A percentile compares a stretch with the other conserved stretches of the same genome.
These are phyloP conservation scores for Nysson spinosus DNA, from an alignment of 2,888 invertebrate genomes.

Conservation along the genomic window DNA sequence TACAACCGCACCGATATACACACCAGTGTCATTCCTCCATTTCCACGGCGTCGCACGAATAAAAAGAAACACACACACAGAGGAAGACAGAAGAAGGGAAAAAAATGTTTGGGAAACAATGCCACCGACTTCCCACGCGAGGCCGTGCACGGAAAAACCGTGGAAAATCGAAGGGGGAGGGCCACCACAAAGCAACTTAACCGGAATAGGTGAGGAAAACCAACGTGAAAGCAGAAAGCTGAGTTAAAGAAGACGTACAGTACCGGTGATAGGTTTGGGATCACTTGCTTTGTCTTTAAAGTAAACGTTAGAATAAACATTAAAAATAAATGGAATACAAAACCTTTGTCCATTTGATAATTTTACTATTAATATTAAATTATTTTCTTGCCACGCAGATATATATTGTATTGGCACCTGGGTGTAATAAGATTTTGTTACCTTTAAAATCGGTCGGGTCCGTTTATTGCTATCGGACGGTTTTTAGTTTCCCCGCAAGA, in stretches of 20 bases:
- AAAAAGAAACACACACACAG: neutral
- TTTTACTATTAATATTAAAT: no score
- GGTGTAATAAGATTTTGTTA: no score
- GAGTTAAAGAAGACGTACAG: constrained; percentile 3
- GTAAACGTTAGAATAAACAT: no score
- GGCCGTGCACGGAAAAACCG: constrained; percentile 4
- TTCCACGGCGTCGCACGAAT: neutral
- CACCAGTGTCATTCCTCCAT: neutral
- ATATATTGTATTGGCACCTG: no score
- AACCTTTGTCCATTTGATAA: no score
- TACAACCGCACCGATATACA: neutral
- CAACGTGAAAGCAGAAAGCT: constrained; percentile 12
- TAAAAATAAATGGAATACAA: no score
- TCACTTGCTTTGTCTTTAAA: no score
- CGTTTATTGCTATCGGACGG: no score
- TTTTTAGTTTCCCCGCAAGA: no score
- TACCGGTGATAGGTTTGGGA: no score
- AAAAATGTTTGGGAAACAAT: constrained; percentile 9
- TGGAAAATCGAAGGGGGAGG: constrained; percentile 20
- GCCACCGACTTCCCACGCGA: neutral
- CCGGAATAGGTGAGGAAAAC: constrained; percentile 15
- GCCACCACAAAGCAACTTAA: constrained; percentile 16
- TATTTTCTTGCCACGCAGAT: no score
- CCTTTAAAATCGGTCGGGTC: no score
- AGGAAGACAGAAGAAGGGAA: neutral